Evolutionary conservation across 2,888 invertebrate genomes (phyloP).

Genomic region (Heterodera filipjevi): DNA sequence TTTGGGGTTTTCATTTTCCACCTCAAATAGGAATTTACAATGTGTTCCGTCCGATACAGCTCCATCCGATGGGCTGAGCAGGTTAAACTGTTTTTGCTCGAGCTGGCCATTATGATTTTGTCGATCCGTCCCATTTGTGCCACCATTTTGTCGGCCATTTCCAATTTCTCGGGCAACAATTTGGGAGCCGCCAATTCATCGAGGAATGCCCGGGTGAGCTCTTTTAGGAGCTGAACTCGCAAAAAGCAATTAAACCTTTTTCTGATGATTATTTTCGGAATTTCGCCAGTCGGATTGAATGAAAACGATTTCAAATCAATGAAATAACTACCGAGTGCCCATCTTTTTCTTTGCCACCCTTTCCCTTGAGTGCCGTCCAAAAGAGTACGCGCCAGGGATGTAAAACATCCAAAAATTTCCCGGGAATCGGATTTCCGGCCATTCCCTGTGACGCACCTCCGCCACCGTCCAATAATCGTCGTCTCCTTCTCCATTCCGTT

Average conservation of each 20-base stretch:
- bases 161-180: constrained; percentile 50
- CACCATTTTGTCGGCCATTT: constrained; percentile 49
- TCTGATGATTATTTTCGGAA: too few species aligned
- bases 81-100: constrained; percentile 40
- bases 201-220: constrained; percentile 40
- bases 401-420: background rate
- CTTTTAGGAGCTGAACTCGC: constrained; percentile 43
- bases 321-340: too few species aligned
- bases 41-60: constrained; percentile 49
- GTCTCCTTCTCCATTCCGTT: constrained; percentile 10
- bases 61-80: constrained; percentile 52
- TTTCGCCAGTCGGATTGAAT: background rate
- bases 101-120: constrained; percentile 39
- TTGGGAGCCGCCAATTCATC: constrained; percentile 50
- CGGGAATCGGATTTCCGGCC: too few species aligned
- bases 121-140: constrained; percentile 50
- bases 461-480: constrained; percentile 35
- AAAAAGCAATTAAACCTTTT: too few species aligned
- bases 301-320: too few species aligned
- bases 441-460: constrained; percentile 31
- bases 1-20: constrained; percentile 1
- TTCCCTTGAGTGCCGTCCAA: too few species aligned
- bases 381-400: too few species aligned
- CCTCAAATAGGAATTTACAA: constrained; percentile 54
- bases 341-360: constrained; percentile 17